Base-by-base conservation (phyloP, 1,140 invertebrate genomes). In the Achroia grisella region DNA sequence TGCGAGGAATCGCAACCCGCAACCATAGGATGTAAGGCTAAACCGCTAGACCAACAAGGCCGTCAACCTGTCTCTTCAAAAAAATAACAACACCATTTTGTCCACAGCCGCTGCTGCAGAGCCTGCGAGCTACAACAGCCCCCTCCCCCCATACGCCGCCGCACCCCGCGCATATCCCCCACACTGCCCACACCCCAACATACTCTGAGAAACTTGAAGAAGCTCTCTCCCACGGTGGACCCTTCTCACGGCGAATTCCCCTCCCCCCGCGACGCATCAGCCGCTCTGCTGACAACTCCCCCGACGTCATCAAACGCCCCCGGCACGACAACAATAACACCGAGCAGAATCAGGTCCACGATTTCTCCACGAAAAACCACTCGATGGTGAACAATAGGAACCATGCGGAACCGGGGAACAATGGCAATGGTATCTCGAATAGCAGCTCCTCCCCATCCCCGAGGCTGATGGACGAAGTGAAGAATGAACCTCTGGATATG, bases 401-500 rank as follows among this genome's bases (percentile, higher is more conserved):
- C 41, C 17, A 23, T 6, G 17, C 6, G 17, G 75, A 81, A 39
- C 62, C 70, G 11, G 81, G 82, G 39, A 87, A 86, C 52, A 73
- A 79, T 42, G 82, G 86, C 3, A 84, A 78, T 34, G 86, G 86
- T 10, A 86, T 87, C 23, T 89, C 88, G 44, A 88, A 88, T 23
- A 87, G 87, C 51, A 86, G 86, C 68, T 89, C 88, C 33, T 90
- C 90, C 44, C 89, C 89, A 8, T 91, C 90, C 12, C 89, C 90
- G 28, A 53, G 81, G 46, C 77, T 86, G 4, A 87, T 87, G 37
- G 91, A 93, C 17, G 89, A 91, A 44, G 91, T 94, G 30, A 94
- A 95, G 80, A 90, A 92, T 48, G 93, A 94, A 80, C 93, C 93
- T 0, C 88, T 94, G 71, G 93, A 94, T 60, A 82, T 93, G 67